phyloP scores from a whole-genome alignment of 1,140 invertebrate species.

The Uloborus diversus region DNA sequence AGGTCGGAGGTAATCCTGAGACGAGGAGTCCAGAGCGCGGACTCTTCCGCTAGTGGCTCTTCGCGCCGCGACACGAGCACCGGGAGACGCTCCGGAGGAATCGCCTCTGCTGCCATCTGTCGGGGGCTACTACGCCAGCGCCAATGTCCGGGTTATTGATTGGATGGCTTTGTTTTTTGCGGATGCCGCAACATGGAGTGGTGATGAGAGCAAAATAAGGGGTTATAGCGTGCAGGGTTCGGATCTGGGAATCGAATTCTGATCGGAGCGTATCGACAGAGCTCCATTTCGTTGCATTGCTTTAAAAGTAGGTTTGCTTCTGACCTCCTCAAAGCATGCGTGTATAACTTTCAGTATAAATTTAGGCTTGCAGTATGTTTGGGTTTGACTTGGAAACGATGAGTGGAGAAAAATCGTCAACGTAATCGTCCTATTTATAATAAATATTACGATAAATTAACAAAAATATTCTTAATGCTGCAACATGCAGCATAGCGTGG shows the following conservation, averaged over 20 bases:
- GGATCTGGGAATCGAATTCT: neutral
- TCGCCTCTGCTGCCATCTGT: slow-evolving; percentile 43
- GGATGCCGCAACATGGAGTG: slow-evolving; percentile 33
- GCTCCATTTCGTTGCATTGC: no score
- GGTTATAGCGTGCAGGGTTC: neutral
- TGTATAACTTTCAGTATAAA: no score
- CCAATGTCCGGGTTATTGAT: slow-evolving; percentile 37
- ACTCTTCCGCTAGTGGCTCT: slow-evolving; percentile 21
- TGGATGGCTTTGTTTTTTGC: slow-evolving; percentile 3
- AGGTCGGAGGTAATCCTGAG: slow-evolving; percentile 36
- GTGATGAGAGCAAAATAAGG: slow-evolving; percentile 10
- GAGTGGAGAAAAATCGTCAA: no score
- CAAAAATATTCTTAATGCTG: no score
- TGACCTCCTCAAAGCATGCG: no score
- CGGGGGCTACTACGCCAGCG: slow-evolving; percentile 9
- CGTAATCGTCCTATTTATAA: no score
- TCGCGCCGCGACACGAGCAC: neutral
- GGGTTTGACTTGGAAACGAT: no score
- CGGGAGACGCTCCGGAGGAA: neutral
- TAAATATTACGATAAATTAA: no score
- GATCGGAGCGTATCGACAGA: no score
- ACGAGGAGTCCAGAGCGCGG: slow-evolving; percentile 26
- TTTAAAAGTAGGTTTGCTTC: no score
- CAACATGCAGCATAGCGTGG: no score
- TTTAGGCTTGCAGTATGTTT: no score